phyloP scores from a whole-genome alignment of 1,140 invertebrate genomes.

The Lerema accius region DNA sequence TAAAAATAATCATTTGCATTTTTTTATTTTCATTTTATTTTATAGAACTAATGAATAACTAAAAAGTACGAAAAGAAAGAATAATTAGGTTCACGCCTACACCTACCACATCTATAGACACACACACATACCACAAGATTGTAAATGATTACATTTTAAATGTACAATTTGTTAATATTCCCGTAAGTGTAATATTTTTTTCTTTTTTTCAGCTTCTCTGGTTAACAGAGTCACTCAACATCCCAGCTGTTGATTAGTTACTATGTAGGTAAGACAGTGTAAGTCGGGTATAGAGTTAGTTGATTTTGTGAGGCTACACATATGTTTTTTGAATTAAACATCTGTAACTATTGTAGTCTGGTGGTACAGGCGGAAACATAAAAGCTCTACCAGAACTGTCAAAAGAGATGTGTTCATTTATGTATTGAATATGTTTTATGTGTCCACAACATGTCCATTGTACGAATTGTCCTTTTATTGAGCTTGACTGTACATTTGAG shows the following conservation, averaged over 20 bases:
- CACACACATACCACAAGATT: too few relatives aligned
- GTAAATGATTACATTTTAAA: too few relatives aligned
- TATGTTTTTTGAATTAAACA: constrained; percentile 4
- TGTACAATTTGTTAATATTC: too few relatives aligned
- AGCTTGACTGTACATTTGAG: too few relatives aligned
- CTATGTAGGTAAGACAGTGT: neutral
- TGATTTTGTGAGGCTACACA: neutral
- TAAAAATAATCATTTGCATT: too few relatives aligned
- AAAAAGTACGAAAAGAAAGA: too few relatives aligned
- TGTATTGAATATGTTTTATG: neutral
- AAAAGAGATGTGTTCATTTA: neutral
- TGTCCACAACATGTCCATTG: too few relatives aligned
- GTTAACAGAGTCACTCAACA: constrained; percentile 37
- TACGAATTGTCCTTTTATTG: too few relatives aligned
- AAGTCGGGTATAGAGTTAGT: constrained; percentile 11
- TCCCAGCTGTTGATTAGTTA: neutral
- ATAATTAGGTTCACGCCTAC: too few relatives aligned
- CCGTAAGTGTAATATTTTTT: constrained; percentile 18
- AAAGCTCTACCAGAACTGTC: neutral
- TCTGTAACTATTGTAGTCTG: neutral
- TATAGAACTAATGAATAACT: too few relatives aligned
- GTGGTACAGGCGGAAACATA: neutral
- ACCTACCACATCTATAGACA: too few relatives aligned
- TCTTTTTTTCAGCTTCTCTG: constrained; percentile 57
- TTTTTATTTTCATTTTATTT: too few relatives aligned